Evolutionary conservation across 2,113 vertebrate genomes (phyloP), one percentile per base, ranked within the genome.

Genomic region (Caretta caretta): DNA sequence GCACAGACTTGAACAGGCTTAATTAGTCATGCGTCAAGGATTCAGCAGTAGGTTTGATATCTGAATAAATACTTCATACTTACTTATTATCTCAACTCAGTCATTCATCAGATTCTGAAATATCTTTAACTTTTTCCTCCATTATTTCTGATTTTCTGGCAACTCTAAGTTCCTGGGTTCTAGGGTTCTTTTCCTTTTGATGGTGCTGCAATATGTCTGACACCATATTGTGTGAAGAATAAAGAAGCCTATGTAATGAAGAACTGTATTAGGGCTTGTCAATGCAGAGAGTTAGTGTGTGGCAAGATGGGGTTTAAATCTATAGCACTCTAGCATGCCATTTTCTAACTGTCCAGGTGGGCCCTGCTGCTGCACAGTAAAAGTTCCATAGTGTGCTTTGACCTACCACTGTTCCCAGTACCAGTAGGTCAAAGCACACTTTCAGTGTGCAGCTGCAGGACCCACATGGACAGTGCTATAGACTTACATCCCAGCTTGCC

Each of bases 21-120:
- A 62, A 89, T 93, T 95, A 94, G 59, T 94, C 84, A 85, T 59
- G 8, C 29, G 94, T 80, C n/a, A 5, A 81, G 17, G 2, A 82
- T 81, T 92, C 35, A 89, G 93, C 25, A 89, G 83, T 86, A 46
- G 46, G 80, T 51, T 82, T 85, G 54, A 24, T 80, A 83, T 59
- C 5, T 42, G 49, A 20, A 56, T 86, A 92, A 92, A 92, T 75
- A 56, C 22, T 72, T 72, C 42, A 62, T 91, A n/a, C 72, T 91
- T 88, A 5, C 38, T 89, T 92, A 38, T 46, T 78, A 22, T 51
- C 25, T 54, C 10, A 10, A 11, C n/a, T 24, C 72, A 72, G 54
- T 62, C 14, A 51, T 65, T 8, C 17, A 31, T 29, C 35, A 65
- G 25, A 42, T 65, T 27, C 10, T 76, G 42, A 14, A 46, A 75